These are phyloP conservation scores for Dicerorhinus sumatrensis DNA, from an alignment of 2,113 vertebrate species.

Conservation along the genomic window DNA sequence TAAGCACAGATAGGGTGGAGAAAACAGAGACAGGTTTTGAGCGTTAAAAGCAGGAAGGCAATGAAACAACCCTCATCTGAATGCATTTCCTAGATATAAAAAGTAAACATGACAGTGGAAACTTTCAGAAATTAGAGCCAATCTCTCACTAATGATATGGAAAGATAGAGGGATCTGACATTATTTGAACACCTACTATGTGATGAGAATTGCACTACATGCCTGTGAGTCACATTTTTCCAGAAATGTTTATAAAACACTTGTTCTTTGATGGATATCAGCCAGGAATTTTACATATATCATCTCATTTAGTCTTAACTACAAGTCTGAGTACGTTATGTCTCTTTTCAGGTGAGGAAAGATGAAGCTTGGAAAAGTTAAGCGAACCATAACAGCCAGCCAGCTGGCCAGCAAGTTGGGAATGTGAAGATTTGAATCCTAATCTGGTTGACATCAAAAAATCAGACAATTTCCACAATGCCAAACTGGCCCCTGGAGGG, in stretches of 20 bases:
- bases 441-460: not conserved
- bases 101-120: not conserved
- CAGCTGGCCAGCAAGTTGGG: not conserved
- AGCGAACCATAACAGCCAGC: not conserved
- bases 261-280: not conserved
- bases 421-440: not conserved
- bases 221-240: not conserved
- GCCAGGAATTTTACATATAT: not conserved
- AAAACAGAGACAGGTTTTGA: constrained; percentile 1
- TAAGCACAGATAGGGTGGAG: not conserved
- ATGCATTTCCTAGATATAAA: not conserved
- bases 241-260: not conserved
- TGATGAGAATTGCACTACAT: not conserved
- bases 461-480: not conserved
- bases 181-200: not conserved
- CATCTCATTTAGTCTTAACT: not conserved
- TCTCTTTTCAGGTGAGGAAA: not conserved
- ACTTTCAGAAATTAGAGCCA: not conserved
- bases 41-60: not conserved
- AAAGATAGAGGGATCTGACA: not conserved
- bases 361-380: not conserved
- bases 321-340: not conserved
- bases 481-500: not conserved
- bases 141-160: not conserved
- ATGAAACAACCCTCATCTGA: not conserved